phyloP scores from a whole-genome alignment of 2,797 vertebrate species.

The Rhinophrynus dorsalis region DNA sequence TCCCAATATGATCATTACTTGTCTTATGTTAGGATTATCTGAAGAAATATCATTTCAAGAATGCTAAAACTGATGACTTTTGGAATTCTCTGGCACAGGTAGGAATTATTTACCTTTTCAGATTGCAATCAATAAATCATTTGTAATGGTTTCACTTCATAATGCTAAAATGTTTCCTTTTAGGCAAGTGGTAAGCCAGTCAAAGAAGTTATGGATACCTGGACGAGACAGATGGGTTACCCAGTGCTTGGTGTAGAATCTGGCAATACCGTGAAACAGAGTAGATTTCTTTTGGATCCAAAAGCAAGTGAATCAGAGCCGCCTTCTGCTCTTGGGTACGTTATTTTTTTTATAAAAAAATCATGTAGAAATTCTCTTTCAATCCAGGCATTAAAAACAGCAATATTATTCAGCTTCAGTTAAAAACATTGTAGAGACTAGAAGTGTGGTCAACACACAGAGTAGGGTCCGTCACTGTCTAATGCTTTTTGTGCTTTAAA shows the following conservation, averaged over 20 bases:
- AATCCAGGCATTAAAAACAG: too few relatives aligned
- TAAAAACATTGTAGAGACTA: too few relatives aligned
- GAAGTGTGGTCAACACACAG: too few relatives aligned
- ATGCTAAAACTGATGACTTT: slow-evolving; percentile 91
- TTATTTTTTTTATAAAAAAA: too few relatives aligned
- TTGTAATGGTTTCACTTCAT: background rate
- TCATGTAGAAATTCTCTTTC: too few relatives aligned
- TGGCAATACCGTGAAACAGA: slow-evolving; percentile 67
- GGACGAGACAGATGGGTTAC: slow-evolving; percentile 96
- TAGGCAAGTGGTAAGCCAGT: slow-evolving; percentile 81
- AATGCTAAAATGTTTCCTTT: background rate
- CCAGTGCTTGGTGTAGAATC: slow-evolving; percentile 74
- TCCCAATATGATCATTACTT: background rate
- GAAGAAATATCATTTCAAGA: slow-evolving; percentile 68
- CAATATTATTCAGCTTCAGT: too few relatives aligned
- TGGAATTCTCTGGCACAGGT: slow-evolving; percentile 83
- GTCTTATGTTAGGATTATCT: slow-evolving; percentile 77
- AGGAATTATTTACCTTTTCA: slow-evolving; percentile 41
- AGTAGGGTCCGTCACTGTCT: too few relatives aligned
- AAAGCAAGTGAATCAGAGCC: slow-evolving; percentile 70
- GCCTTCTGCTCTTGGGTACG: slow-evolving; percentile 65
- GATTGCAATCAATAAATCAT: too few relatives aligned
- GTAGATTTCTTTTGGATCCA: slow-evolving; percentile 87
- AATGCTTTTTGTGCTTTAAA: too few relatives aligned
- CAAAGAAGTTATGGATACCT: slow-evolving; percentile 89